These are phyloP conservation scores for Macrotus californicus DNA, from an alignment of 2,113 vertebrate genomes.

Conservation along the genomic window DNA sequence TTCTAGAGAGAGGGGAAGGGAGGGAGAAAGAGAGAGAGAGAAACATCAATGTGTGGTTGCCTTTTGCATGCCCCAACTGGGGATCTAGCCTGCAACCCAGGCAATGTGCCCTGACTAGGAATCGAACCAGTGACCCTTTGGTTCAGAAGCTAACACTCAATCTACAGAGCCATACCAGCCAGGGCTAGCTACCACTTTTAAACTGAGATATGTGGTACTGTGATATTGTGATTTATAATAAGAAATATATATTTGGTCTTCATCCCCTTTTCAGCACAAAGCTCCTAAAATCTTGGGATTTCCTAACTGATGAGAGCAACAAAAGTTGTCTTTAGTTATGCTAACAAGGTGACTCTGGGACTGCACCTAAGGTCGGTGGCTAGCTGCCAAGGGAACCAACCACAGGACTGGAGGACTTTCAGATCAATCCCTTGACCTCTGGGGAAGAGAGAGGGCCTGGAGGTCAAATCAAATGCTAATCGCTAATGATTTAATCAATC, in stretches of 20 bases:
- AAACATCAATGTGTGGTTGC: no score
- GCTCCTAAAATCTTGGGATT: background rate
- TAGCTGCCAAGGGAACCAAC: background rate
- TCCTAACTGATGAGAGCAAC: background rate
- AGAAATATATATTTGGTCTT: background rate
- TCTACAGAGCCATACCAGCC: no score
- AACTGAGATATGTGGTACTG: background rate
- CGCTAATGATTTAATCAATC: background rate
- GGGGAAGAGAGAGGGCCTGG: background rate
- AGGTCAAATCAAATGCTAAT: background rate
- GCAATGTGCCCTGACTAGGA: no score
- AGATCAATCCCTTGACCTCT: background rate
- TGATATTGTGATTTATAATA: background rate
- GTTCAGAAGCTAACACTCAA: no score
- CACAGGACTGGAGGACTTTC: background rate
- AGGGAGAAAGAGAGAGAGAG: no score
- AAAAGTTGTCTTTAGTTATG: background rate
- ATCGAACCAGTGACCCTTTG: no score
- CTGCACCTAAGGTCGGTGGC: background rate
- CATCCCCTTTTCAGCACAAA: background rate
- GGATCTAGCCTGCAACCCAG: no score
- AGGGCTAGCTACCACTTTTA: background rate
- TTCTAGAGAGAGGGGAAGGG: no score
- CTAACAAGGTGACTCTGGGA: background rate
- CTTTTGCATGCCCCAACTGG: no score